phyloP scores from a whole-genome alignment of 2,797 vertebrate species.

The Ctenochaetus hawaiiensis region DNA sequence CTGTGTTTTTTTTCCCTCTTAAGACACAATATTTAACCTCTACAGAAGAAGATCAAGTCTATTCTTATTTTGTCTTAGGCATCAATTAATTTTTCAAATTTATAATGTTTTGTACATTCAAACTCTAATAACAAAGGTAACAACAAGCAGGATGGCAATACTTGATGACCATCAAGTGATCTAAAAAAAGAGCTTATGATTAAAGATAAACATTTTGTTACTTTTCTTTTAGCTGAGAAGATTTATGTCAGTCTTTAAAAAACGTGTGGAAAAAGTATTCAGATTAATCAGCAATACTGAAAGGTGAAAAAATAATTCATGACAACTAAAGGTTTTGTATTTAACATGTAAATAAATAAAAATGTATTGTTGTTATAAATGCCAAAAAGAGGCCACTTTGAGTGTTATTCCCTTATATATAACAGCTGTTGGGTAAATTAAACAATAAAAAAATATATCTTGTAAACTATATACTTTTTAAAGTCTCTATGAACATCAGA shows the following conservation, averaged over 20 bases:
- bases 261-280: too few relatives aligned
- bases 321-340: not conserved
- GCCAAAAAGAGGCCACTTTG: not conserved
- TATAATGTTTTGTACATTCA: not conserved
- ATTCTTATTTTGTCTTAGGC: not conserved
- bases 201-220: not conserved
- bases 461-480: too few relatives aligned
- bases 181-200: not conserved
- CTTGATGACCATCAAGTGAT: not conserved
- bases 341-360: not conserved
- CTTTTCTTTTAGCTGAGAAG: too few relatives aligned
- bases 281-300: too few relatives aligned
- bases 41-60: not conserved
- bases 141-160: not conserved
- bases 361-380: not conserved
- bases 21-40: too few relatives aligned
- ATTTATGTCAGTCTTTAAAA: too few relatives aligned
- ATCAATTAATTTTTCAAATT: not conserved
- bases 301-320: too few relatives aligned
- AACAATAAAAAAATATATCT: too few relatives aligned
- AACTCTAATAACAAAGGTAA: not conserved
- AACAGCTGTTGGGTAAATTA: not conserved
- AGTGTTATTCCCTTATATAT: not conserved
- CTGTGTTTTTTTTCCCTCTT: too few relatives aligned
- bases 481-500: too few relatives aligned